phyloP scores from a whole-genome alignment of 2,797 vertebrate genomes.

The Gallirallus australis region DNA sequence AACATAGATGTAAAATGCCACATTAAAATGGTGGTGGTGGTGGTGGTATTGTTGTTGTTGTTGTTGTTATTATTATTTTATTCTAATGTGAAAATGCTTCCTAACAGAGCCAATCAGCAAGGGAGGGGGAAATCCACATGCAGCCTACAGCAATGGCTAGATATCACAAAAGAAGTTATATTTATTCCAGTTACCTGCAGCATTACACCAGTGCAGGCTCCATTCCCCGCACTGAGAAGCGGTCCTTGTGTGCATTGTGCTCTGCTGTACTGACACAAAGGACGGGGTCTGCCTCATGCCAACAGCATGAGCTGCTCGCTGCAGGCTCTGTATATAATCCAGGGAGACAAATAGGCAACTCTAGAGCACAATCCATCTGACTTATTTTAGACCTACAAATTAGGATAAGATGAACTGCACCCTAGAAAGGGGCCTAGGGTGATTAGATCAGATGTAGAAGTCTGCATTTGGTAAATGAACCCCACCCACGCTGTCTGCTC shows the following conservation, averaged over 20 bases:
- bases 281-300: neutral
- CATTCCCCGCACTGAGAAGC: neutral
- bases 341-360: neutral
- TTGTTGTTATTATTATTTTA: neutral
- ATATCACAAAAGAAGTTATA: neutral
- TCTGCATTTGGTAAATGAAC: neutral
- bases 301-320: neutral
- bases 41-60: neutral
- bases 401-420: neutral
- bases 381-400: neutral
- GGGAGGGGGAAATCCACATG: rapidly evolving
- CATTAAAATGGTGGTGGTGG: neutral
- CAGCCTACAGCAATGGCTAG: neutral
- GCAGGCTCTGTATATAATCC: neutral
- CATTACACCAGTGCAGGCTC: neutral
- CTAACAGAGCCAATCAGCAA: neutral
- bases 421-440: neutral
- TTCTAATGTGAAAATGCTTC: neutral
- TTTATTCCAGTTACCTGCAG: neutral
- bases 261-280: neutral
- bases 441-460: neutral
- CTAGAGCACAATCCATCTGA: neutral
- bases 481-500: neutral
- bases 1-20: neutral
- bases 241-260: neutral